phyloP scores from a whole-genome alignment of 2,113 vertebrate genomes.

The Trogon surrucura region DNA sequence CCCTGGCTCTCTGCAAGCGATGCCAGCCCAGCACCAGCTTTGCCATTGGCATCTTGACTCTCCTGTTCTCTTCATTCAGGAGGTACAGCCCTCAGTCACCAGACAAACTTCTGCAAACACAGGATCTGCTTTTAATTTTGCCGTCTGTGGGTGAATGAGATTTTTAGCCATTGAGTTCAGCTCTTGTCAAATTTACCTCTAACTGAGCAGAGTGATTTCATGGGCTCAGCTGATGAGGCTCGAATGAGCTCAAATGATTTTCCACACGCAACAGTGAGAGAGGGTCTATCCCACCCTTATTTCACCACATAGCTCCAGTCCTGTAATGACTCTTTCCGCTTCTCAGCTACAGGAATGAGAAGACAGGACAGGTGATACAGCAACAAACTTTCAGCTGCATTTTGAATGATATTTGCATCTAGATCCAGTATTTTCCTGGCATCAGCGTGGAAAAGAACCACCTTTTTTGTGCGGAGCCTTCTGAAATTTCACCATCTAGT shows the following conservation, averaged over 20 bases:
- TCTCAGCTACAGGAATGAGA: background rate
- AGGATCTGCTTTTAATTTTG: background rate
- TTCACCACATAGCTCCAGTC: background rate
- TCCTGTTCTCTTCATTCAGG: fast-evolving
- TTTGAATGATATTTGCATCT: background rate
- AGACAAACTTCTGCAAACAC: background rate
- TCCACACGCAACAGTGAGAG: background rate
- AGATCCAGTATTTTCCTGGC: background rate
- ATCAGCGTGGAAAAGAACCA: background rate
- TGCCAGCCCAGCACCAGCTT: background rate
- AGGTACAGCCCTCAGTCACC: background rate
- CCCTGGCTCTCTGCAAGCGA: background rate
- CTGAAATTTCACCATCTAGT: background rate
- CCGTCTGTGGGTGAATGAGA: background rate
- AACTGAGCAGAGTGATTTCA: background rate
- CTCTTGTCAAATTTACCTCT: background rate
- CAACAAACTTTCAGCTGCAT: background rate
- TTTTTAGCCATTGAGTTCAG: background rate
- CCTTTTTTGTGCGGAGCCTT: background rate
- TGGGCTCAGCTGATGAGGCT: background rate
- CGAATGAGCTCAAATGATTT: background rate
- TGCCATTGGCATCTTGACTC: background rate
- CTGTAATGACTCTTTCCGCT: background rate
- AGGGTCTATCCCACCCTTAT: background rate
- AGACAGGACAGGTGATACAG: fast-evolving